phyloP scores from a whole-genome alignment of 2,888 invertebrate genomes.

The Pelosia muscerda region DNA sequence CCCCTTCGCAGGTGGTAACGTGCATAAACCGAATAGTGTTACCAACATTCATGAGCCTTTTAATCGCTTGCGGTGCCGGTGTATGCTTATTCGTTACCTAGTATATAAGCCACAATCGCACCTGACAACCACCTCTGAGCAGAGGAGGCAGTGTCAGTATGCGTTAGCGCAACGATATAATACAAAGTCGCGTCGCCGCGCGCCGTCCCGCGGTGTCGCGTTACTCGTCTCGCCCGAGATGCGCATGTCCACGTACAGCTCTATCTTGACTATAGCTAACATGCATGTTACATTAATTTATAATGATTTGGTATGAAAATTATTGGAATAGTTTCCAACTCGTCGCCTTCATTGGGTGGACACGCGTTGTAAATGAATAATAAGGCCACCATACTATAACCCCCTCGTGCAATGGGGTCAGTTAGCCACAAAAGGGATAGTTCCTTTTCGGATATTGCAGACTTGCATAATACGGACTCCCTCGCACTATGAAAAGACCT shows the following conservation, averaged over 20 bases:
- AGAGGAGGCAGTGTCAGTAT: conserved; percentile 33
- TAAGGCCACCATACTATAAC: no score
- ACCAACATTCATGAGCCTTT: no score
- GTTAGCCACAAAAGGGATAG: no score
- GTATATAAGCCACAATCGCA: no score
- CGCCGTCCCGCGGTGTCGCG: conserved; percentile 16
- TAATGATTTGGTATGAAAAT: neutral
- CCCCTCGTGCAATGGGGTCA: no score
- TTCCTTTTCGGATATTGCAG: no score
- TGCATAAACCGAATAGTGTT: neutral
- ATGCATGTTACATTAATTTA: neutral
- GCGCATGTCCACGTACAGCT: neutral
- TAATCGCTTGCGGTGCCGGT: no score
- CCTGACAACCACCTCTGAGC: neutral
- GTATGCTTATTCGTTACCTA: no score
- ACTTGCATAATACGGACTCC: no score
- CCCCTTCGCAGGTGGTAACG: no score
- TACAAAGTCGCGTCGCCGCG: conserved; percentile 19
- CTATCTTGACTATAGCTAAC: neutral
- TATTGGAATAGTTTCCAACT: neutral
- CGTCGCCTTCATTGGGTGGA: neutral
- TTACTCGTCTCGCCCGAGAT: conserved; percentile 11
- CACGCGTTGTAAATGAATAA: neutral
- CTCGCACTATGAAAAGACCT: no score
- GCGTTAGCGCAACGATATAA: conserved; percentile 44